phyloP scores from a whole-genome alignment of 1,140 invertebrate genomes.

The Ceratosolen solmsi region DNA sequence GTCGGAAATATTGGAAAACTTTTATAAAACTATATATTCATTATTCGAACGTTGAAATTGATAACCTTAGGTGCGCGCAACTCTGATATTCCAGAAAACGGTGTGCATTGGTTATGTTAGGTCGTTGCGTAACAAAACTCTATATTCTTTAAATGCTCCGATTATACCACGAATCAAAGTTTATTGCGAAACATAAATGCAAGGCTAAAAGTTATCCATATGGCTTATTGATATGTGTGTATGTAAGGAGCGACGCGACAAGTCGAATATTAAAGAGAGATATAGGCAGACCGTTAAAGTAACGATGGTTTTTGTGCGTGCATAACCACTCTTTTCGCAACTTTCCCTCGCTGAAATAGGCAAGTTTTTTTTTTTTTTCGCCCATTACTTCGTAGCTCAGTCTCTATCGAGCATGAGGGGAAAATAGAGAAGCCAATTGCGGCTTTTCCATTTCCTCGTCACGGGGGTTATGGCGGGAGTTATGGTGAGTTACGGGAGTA shows the following conservation, averaged over 20 bases:
- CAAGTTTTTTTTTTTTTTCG: background rate
- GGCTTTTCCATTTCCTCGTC: background rate
- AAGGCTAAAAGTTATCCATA: background rate
- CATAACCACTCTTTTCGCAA: constrained; percentile 16
- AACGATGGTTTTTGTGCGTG: background rate
- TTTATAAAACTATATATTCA: too few species aligned
- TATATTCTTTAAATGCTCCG: background rate
- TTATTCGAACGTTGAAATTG: too few species aligned
- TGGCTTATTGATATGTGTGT: background rate
- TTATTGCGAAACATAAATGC: background rate
- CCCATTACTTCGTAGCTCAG: constrained; percentile 5
- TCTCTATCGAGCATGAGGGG: background rate
- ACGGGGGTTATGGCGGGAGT: background rate
- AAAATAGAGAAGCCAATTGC: too few species aligned
- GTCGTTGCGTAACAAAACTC: too few species aligned
- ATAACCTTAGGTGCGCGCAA: too few species aligned
- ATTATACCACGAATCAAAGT: background rate
- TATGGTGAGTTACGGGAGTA: too few species aligned
- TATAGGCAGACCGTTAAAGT: background rate
- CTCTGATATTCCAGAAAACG: too few species aligned
- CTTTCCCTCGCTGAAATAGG: constrained; percentile 11
- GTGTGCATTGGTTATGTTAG: too few species aligned
- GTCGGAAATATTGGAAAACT: too few species aligned
- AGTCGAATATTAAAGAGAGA: too few species aligned
- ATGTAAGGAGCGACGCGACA: background rate